Evolutionary conservation across 2,797 vertebrate genomes (phyloP), one percentile per base, ranked within the genome.

Genomic region (Eulemur albifrons): DNA sequence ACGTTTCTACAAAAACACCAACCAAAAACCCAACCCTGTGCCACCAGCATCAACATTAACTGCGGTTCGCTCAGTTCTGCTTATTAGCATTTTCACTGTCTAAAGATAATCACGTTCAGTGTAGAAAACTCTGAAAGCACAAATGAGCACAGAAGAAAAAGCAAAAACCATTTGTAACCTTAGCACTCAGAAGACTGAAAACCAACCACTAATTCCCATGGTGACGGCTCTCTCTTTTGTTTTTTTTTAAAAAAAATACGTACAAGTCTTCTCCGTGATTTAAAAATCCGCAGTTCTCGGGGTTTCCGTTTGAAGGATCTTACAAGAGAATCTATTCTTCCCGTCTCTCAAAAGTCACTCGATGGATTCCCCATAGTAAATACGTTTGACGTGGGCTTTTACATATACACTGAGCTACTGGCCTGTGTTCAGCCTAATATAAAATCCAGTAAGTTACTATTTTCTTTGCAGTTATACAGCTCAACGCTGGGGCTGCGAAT

Each of bases 21-120:
- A 93, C 43, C 20, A 61, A 96, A 63, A 67, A 83, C 18, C 1
- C 13, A 65, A 93, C 43, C 20, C 61, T 75, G 5, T 11, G 76
- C 18, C 27, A 43, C 61, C 57, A 65, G 45, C 4, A 69, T 88
- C 67, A 80, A 81, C 9, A 59, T 7, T 43, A 43, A 43, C 25
- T 79, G 57, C 73, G 59, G 35, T 73, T 54, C 75, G 21, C 72
- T 93, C 85, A 91, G 73, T 83, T 90, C 61, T 87, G 20, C 73
- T 90, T 73, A 94, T 54, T 79, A 79, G 25, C 50, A 90, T 96
- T 87, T 89, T 91, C 61, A 69, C 2, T 75, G 63, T 35, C 21
- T 93, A 67, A 82, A 81, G 85, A 90, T 20, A 81, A 72, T 57
- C 5, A 38, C 45, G 38, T 76, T 89, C 45, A 89, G 0, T 77